Percentiles rank a stretch among this genome's conserved stretches.
phyloP scores from a whole-genome alignment of 2,888 invertebrate genomes.

The Scelioninae gen. 1 region DNA sequence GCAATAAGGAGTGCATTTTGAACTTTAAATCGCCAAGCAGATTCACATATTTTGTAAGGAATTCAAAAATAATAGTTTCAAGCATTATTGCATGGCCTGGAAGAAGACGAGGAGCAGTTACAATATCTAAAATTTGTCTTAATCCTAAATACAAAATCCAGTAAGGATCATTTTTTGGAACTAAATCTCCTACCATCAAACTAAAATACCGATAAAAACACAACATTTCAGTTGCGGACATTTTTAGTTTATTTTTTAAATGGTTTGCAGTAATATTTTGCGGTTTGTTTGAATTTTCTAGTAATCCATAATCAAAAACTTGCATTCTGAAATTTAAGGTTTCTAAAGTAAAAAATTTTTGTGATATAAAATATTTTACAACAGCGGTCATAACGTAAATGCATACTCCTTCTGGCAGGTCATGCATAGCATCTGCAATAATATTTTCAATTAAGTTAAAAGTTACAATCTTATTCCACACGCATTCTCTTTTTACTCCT shows the following conservation, averaged over 20 bases:
- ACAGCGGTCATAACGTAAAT: slow-evolving; percentile 26
- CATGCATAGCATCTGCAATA: slow-evolving; percentile 45
- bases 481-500: slow-evolving; percentile 34
- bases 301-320: slow-evolving; percentile 20
- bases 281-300: slow-evolving; percentile 21
- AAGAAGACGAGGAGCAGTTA: slow-evolving; percentile 47
- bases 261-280: background rate
- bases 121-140: slow-evolving; percentile 48
- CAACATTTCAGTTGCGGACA: slow-evolving; percentile 36
- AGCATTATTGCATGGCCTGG: slow-evolving; percentile 28
- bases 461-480: slow-evolving; percentile 51
- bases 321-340: slow-evolving; percentile 31
- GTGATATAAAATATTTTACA: slow-evolving; percentile 16
- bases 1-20: slow-evolving; percentile 50
- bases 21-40: slow-evolving; percentile 44
- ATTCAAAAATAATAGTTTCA: slow-evolving; percentile 33
- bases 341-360: slow-evolving; percentile 16
- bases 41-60: slow-evolving; percentile 27
- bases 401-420: slow-evolving; percentile 40
- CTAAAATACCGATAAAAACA: slow-evolving; percentile 56
- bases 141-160: slow-evolving; percentile 56
- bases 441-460: slow-evolving; percentile 39
- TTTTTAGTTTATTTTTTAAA: slow-evolving; percentile 28
- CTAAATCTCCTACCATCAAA: slow-evolving; percentile 41
- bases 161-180: slow-evolving; percentile 23